These are phyloP conservation scores for Liopterus haemorrhoidalis DNA, from an alignment of 2,888 invertebrate species.

Conservation along the genomic window DNA sequence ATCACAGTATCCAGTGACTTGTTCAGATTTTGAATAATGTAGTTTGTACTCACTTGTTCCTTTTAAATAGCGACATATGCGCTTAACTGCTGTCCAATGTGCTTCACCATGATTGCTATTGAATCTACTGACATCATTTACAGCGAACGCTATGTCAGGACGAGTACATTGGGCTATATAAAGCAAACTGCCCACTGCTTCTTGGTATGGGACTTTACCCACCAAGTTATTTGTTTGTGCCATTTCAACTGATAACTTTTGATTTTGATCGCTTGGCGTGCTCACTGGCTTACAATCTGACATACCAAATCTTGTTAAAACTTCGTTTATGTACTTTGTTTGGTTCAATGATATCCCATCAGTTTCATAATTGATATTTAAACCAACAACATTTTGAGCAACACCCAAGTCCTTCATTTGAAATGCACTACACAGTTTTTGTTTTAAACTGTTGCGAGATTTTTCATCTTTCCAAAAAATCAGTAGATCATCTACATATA, in stretches of 20 bases:
- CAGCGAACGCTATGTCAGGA: conserved; percentile 9
- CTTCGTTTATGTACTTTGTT: conserved; percentile 17
- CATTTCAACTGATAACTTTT: conserved; percentile 5
- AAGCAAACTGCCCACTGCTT: conserved; percentile 7
- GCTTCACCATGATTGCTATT: conserved; percentile 5
- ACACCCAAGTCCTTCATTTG: conserved; percentile 20
- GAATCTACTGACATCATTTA: not conserved
- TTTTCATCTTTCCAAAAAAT: conserved; percentile 16
- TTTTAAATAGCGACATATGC: conserved; percentile 11
- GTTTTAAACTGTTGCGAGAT: conserved; percentile 7
- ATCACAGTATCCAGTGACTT: conserved; percentile 5
- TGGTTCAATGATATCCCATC: conserved; percentile 15
- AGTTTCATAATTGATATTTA: conserved; percentile 9
- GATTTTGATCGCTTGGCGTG: conserved; percentile 4
- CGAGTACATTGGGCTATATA: conserved; percentile 1
- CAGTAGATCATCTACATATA: conserved; percentile 31
- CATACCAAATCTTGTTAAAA: conserved; percentile 19
- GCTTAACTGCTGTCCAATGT: conserved; percentile 11
- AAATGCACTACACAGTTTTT: conserved; percentile 14
- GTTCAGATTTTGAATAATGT: conserved; percentile 9
- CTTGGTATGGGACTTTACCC: conserved; percentile 8
- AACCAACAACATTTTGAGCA: conserved; percentile 12
- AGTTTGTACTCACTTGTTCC: conserved; percentile 11
- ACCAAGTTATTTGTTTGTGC: not conserved
- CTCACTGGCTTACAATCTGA: conserved; percentile 7